Conservation (phyloP, 2,797 vertebrate genomes). For the Leuciscus waleckii region DNA sequence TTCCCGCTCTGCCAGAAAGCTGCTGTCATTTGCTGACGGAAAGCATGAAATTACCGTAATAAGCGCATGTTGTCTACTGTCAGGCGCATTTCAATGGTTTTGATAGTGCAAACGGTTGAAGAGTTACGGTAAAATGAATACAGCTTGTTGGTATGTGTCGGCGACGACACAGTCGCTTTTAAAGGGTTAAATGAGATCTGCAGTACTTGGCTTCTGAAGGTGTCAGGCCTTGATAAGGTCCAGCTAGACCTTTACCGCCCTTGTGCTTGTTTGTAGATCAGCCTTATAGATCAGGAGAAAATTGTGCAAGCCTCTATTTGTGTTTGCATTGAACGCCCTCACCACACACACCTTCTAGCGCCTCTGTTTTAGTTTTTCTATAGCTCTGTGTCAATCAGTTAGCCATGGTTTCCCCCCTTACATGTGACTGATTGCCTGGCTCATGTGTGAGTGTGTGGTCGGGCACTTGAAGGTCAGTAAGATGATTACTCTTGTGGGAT, state of each 20-base stretch:
- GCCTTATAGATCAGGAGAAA: conserved; percentile 38
- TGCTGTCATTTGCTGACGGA: too few relatives aligned
- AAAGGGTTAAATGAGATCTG: neutral
- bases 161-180: too few relatives aligned
- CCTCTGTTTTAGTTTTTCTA: conserved; percentile 20
- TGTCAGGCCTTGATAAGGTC: conserved; percentile 9
- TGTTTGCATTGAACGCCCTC: conserved; percentile 28
- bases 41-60: too few relatives aligned
- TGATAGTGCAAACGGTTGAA: too few relatives aligned
- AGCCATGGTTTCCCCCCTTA: neutral
- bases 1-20: too few relatives aligned
- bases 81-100: too few relatives aligned
- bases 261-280: conserved; percentile 36
- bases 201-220: neutral
- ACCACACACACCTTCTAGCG: neutral
- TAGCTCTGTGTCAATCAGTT: conserved; percentile 23
- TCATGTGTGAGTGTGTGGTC: conserved; percentile 18
- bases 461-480: conserved; percentile 52
- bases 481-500: conserved; percentile 42
- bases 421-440: conserved; percentile 34
- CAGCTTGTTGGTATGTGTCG: too few relatives aligned
- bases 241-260: conserved; percentile 10
- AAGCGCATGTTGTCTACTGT: too few relatives aligned
- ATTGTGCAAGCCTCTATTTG: conserved; percentile 13
- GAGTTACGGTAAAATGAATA: too few relatives aligned